Conservation (phyloP, 2,888 invertebrate species). For the Latheticus oryzae region DNA sequence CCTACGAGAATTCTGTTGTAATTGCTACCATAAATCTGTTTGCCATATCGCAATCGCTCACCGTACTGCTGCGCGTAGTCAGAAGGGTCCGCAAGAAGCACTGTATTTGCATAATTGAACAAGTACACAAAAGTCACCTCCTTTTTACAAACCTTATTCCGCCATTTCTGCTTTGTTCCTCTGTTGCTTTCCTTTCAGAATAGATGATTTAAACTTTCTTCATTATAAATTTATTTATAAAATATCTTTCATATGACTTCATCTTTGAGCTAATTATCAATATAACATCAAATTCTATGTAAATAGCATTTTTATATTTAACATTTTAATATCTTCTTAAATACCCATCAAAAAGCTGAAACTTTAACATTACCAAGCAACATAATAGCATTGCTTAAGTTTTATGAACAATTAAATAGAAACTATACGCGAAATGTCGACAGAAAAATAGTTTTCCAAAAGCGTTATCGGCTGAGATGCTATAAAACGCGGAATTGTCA, state of each 20-base stretch:
- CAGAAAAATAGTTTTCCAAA: conserved; percentile 24
- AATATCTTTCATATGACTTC: too few relatives aligned
- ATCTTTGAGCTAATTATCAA: too few relatives aligned
- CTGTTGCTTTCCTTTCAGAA: conserved; percentile 48
- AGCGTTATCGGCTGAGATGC: conserved; percentile 24
- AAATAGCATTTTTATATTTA: too few relatives aligned
- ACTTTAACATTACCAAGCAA: too few relatives aligned
- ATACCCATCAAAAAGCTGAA: too few relatives aligned
- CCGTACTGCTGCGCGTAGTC: conserved; percentile 34
- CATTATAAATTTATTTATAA: conserved; percentile 28
- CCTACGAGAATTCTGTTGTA: conserved; percentile 49
- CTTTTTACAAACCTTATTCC: conserved; percentile 58
- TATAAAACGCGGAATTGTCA: conserved; percentile 35
- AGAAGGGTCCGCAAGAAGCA: conserved; percentile 43
- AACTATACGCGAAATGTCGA: conserved; percentile 12
- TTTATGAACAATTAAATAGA: conserved; percentile 30
- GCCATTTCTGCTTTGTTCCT: conserved; percentile 60
- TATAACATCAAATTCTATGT: too few relatives aligned
- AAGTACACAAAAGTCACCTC: conserved; percentile 60
- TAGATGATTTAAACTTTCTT: conserved; percentile 14
- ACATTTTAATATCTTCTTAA: too few relatives aligned
- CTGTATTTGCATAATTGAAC: conserved; percentile 57
- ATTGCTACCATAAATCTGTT: conserved; percentile 51
- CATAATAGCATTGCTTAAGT: too few relatives aligned
- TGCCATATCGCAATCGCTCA: conserved; percentile 50